Base-by-base conservation (phyloP, 2,888 invertebrate species). In the Erpobdella octoculata region DNA sequence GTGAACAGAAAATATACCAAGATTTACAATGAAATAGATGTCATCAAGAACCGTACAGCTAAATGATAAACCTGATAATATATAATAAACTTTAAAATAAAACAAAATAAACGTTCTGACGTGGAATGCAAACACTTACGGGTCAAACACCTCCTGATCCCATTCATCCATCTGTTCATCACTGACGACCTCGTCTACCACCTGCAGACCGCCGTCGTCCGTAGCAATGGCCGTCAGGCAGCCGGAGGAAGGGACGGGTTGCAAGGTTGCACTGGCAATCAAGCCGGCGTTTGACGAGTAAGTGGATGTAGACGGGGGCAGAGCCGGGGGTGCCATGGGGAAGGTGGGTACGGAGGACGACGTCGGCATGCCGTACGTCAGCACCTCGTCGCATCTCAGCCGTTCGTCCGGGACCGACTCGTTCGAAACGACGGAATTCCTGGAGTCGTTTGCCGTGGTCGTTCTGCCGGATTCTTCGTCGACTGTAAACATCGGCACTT, bases 131-230 rank as follows among this genome's bases (percentile, higher is more conserved):
- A 33, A 15, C 8, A 79, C 81, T 79, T 75, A 83, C 0, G 92
- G 92, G 83, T 93, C 92, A 79, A 92, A 92, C 0, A 90, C 77
- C 66, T 82, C 81, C 8, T 76, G 88, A 76, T 92, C 91, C 85
- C 89, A 89, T 73, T 88, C 88, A 74, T 88, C 88, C 67, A 85
- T 86, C 64, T 76, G 77, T 59, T 80, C 79, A 6, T 77, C 78
- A 46, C 79, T 79, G 0, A 75, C 77, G 35, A 77, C 78, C 72
- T 81, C 80, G 66, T 78, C 79, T 12, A 35, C 68, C 33, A 48
- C 46, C 31, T 66, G 38, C 68, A n/a, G n/a, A 8, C 53, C n/a
- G 8, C 35, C 58, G 25, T 31, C 31, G 5, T 65, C 72, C 4
- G 41, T 72, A 6, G 73, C n/a, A 36, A 35, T 33, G 37, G 48